These are phyloP conservation scores for Plebejus anna DNA, from an alignment of 2,888 invertebrate species.

Conservation along the genomic window DNA sequence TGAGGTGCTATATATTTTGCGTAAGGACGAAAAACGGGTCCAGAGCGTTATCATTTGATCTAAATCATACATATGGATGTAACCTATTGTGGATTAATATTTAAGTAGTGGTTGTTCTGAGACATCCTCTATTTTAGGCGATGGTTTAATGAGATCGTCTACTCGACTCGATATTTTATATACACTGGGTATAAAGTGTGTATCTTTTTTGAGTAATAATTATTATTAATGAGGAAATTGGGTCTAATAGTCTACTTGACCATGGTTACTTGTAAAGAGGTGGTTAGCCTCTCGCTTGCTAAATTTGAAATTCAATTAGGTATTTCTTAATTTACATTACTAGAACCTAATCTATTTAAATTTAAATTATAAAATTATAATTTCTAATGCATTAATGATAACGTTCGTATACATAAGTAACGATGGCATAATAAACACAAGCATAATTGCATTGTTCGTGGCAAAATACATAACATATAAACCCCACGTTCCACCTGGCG, in stretches of 20 bases:
- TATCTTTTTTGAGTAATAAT: no score
- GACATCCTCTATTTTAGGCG: not conserved
- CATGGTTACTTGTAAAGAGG: not conserved
- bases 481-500: no score
- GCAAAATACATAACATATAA: not conserved
- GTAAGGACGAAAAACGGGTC: slow-evolving; percentile 16
- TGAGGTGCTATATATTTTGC: not conserved
- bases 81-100: not conserved
- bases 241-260: not conserved
- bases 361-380: no score
- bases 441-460: not conserved
- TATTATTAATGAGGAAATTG: not conserved
- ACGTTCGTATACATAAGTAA: not conserved
- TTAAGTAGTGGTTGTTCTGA: not conserved
- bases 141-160: not conserved
- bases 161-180: not conserved
- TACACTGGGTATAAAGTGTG: no score
- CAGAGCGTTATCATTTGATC: not conserved
- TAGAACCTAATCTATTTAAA: slow-evolving; percentile 4
- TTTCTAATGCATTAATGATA: not conserved
- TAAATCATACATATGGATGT: slow-evolving; percentile 19
- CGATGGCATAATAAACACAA: not conserved
- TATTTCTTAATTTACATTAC: not conserved
- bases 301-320: slow-evolving; percentile 1
- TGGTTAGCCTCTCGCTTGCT: not conserved